Conservation (phyloP, 1,140 invertebrate species). For the Doryteuthis pealeii region DNA sequence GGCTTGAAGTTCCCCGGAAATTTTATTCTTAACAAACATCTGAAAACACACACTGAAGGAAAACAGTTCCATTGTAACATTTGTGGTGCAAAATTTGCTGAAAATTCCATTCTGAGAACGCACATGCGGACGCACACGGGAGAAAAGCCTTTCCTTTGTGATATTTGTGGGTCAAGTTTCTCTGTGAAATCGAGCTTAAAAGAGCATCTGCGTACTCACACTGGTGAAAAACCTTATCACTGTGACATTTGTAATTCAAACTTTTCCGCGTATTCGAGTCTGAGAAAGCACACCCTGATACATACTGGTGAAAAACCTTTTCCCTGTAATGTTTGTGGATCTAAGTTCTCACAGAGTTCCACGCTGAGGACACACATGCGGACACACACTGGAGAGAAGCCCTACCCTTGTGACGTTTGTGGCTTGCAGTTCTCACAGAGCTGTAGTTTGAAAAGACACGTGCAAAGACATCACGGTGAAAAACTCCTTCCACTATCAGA, state of each 20-base stretch:
- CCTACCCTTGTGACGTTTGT: slow-evolving; percentile 70
- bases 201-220: neutral
- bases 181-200: neutral
- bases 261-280: neutral
- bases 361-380: neutral
- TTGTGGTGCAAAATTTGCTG: slow-evolving; percentile 87
- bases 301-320: neutral
- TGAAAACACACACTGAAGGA: slow-evolving; percentile 13
- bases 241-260: neutral
- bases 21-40: slow-evolving; percentile 15
- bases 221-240: neutral
- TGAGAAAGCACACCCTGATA: neutral
- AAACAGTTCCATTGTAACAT: slow-evolving; percentile 74
- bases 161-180: slow-evolving; percentile 88
- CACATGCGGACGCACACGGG: slow-evolving; percentile 86
- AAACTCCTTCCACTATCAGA: too few relatives aligned
- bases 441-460: neutral
- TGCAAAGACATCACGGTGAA: neutral
- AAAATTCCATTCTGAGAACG: slow-evolving; percentile 62
- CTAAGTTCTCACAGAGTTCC: neutral
- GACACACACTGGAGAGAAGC: slow-evolving; percentile 66
- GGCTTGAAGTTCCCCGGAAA: too few relatives aligned
- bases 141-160: slow-evolving; percentile 84
- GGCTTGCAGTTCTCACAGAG: slow-evolving; percentile 68
- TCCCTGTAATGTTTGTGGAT: neutral